Evolutionary conservation across 2,113 vertebrate species (phyloP).

Genomic region (Phalacrocorax aristotelis): DNA sequence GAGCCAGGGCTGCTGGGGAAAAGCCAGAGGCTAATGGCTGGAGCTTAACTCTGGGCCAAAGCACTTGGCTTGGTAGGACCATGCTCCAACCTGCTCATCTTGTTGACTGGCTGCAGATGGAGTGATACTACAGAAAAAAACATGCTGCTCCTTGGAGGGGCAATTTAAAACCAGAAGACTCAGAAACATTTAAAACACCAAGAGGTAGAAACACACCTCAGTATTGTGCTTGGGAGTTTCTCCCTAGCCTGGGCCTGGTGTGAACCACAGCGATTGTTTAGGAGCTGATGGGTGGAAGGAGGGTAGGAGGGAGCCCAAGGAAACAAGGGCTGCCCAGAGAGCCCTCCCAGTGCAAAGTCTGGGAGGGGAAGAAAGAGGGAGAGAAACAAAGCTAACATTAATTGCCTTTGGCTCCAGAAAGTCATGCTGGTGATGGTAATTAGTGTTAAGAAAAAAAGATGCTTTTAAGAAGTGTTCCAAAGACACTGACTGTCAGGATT

Average conservation of each 20-base stretch:
- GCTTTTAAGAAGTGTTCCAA: not conserved
- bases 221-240: rapidly evolving
- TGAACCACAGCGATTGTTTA: not conserved
- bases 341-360: not conserved
- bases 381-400: not conserved
- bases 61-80: not conserved
- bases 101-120: not conserved
- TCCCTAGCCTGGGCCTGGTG: not conserved
- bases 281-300: not conserved
- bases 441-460: not conserved
- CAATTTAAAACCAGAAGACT: not conserved
- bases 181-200: not conserved
- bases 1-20: not conserved
- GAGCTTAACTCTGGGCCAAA: not conserved
- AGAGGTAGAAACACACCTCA: not conserved
- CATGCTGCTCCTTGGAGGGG: not conserved
- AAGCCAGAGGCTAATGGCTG: not conserved
- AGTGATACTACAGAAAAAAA: not conserved
- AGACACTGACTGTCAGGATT: not conserved
- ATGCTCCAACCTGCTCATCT: not conserved
- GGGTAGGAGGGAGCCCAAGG: not conserved
- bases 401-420: not conserved
- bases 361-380: not conserved
- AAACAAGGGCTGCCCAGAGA: not conserved
- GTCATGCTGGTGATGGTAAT: not conserved